Evolutionary conservation across 1,140 invertebrate genomes (phyloP).

Genomic region (Oscheius sp.): DNA sequence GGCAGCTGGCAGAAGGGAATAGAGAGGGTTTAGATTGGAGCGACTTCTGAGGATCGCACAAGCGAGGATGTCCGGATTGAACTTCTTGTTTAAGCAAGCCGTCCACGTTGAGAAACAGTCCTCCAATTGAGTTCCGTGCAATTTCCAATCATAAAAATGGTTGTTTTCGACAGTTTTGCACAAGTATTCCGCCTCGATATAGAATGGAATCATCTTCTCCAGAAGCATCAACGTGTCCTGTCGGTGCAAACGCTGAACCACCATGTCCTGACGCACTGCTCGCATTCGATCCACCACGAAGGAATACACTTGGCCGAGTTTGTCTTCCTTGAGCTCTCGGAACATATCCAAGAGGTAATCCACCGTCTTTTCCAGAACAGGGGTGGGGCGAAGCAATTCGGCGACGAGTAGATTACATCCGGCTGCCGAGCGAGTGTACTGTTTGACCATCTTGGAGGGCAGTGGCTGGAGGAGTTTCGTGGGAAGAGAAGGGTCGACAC

Average conservation of each 20-base stretch:
- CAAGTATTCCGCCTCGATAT: slow-evolving; percentile 5
- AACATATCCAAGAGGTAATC: slow-evolving; percentile 17
- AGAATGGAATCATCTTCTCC: slow-evolving; percentile 29
- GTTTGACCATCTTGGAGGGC: slow-evolving; percentile 15
- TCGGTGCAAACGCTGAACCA: slow-evolving; percentile 1
- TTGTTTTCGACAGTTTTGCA: not conserved
- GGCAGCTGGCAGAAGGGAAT: too few relatives aligned
- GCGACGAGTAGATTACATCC: not conserved
- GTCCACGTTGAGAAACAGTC: slow-evolving; percentile 10
- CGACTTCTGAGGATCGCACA: too few relatives aligned
- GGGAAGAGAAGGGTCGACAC: too few relatives aligned
- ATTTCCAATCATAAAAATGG: not conserved
- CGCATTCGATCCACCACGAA: slow-evolving; percentile 13
- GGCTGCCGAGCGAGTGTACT: slow-evolving; percentile 20
- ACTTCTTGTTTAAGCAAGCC: not conserved
- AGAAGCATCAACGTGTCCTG: not conserved
- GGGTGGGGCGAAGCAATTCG: not conserved
- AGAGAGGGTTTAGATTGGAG: too few relatives aligned
- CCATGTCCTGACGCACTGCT: slow-evolving; percentile 19
- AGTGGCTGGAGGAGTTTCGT: not conserved
- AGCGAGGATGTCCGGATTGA: not conserved
- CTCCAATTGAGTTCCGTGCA: slow-evolving; percentile 18
- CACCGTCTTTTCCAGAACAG: not conserved
- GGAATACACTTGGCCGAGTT: slow-evolving; percentile 10
- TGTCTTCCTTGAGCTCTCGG: not conserved